phyloP scores from a whole-genome alignment of 1,140 invertebrate species.

The Ceratina japonica region DNA sequence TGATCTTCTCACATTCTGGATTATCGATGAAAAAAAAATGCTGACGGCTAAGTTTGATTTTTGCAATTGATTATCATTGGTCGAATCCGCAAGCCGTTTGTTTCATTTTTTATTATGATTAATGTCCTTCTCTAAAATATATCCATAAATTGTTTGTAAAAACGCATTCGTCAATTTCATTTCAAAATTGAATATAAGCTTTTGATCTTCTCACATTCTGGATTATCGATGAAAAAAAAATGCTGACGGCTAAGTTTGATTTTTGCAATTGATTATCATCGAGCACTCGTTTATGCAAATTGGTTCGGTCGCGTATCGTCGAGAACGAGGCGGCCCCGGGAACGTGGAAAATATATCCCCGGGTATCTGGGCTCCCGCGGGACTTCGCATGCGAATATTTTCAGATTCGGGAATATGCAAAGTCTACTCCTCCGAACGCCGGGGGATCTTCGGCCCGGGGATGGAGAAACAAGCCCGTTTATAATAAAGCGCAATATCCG shows the following conservation, averaged over 20 bases:
- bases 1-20: no score
- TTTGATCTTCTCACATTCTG: no score
- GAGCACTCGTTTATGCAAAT: slow-evolving; percentile 41
- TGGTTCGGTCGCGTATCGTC: slow-evolving; percentile 23
- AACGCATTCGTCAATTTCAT: no score
- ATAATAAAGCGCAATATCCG: slow-evolving; percentile 82
- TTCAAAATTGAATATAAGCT: not conserved
- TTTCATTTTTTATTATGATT: no score
- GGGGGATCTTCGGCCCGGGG: slow-evolving; percentile 23
- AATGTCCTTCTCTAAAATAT: no score
- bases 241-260: not conserved
- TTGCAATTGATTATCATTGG: no score
- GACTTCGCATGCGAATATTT: slow-evolving; percentile 73
- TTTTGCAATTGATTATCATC: slow-evolving; percentile 17
- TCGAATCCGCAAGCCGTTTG: no score
- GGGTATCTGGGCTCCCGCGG: slow-evolving; percentile 59
- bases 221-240: not conserved
- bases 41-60: no score
- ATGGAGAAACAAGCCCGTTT: slow-evolving; percentile 66
- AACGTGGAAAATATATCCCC: slow-evolving; percentile 45
- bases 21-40: no score
- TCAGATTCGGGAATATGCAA: slow-evolving; percentile 77
- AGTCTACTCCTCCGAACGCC: slow-evolving; percentile 53
- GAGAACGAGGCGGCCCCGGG: not conserved
- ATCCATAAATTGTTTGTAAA: no score